A percentile compares a stretch with the other conserved stretches of the same genome.
Evolutionary conservation across 2,888 invertebrate species (phyloP).

Genomic region (Abrostola triplasia): DNA sequence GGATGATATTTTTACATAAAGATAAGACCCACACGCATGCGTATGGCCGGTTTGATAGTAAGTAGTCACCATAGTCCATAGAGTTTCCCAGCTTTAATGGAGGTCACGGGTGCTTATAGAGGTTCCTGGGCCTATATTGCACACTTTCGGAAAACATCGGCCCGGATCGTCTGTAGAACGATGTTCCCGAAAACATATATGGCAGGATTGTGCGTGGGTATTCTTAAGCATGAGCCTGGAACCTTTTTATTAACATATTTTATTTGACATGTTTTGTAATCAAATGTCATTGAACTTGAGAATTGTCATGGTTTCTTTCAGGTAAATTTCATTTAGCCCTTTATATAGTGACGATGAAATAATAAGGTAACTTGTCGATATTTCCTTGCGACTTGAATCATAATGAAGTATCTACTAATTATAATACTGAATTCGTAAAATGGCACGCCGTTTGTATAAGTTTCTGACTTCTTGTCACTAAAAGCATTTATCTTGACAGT

Average conservation of each 20-base stretch:
- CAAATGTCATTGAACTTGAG: not conserved
- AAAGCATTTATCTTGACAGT: slow-evolving; percentile 44
- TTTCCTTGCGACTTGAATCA: slow-evolving; percentile 37
- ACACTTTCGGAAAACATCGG: slow-evolving; percentile 28
- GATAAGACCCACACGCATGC: slow-evolving; percentile 20
- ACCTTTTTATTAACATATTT: slow-evolving; percentile 4
- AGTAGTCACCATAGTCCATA: slow-evolving; percentile 22
- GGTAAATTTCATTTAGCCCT: too few relatives aligned
- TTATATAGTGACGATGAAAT: slow-evolving; percentile 23
- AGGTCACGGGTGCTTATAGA: slow-evolving; percentile 44
- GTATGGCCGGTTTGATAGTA: slow-evolving; percentile 18
- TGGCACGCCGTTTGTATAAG: slow-evolving; percentile 31
- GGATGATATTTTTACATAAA: slow-evolving; percentile 35
- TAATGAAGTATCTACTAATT: slow-evolving; percentile 39
- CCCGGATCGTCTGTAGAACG: slow-evolving; percentile 16
- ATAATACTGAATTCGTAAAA: slow-evolving; percentile 36
- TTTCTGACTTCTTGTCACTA: slow-evolving; percentile 32
- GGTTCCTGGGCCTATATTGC: slow-evolving; percentile 32
- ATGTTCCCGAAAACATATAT: slow-evolving; percentile 20
- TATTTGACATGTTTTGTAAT: slow-evolving; percentile 3
- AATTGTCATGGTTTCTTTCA: not conserved
- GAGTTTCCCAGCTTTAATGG: slow-evolving; percentile 43
- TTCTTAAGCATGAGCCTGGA: slow-evolving; percentile 6
- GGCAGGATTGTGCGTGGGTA: slow-evolving; percentile 11
- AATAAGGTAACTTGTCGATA: slow-evolving; percentile 30